Percentiles rank a stretch among this genome's conserved stretches.
phyloP scores from a whole-genome alignment of 2,113 vertebrate genomes.

The Astatotilapia flaviijosephi region DNA sequence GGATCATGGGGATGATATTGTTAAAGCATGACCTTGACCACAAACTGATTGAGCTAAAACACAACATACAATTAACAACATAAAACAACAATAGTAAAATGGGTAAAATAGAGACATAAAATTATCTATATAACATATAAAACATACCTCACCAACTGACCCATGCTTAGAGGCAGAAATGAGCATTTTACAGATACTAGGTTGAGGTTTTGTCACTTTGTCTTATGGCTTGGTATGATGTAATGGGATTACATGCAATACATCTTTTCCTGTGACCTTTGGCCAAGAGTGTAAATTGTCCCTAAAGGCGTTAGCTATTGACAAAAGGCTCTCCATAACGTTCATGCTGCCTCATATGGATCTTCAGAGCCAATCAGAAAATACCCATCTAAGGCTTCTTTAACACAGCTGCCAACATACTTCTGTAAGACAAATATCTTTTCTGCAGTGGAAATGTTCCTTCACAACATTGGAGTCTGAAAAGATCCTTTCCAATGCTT shows the following conservation, averaged over 20 bases:
- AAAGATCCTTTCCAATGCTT: slow-evolving; percentile 30
- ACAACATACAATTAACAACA: neutral
- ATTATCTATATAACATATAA: neutral
- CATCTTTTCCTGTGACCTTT: neutral
- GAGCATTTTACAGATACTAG: neutral
- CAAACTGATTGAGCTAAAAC: neutral
- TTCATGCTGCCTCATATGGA: neutral
- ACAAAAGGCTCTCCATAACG: neutral
- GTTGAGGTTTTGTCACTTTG: neutral
- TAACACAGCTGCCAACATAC: slow-evolving; percentile 13
- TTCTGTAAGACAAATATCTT: slow-evolving; percentile 21
- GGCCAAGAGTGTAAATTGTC: neutral
- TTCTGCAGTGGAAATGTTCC: slow-evolving; percentile 12
- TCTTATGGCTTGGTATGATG: slow-evolving; percentile 3
- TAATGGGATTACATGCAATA: neutral
- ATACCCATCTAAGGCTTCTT: slow-evolving; percentile 4
- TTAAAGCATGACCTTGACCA: neutral
- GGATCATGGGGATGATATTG: neutral
- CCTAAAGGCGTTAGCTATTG: slow-evolving; percentile 12
- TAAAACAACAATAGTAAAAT: neutral
- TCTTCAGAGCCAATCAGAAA: neutral
- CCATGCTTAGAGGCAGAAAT: neutral
- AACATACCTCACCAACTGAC: neutral
- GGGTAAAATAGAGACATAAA: neutral
- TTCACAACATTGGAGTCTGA: slow-evolving; percentile 7